These are phyloP conservation scores for Kryphioiulus occultus DNA, from an alignment of 2,888 invertebrate species.

Conservation along the genomic window DNA sequence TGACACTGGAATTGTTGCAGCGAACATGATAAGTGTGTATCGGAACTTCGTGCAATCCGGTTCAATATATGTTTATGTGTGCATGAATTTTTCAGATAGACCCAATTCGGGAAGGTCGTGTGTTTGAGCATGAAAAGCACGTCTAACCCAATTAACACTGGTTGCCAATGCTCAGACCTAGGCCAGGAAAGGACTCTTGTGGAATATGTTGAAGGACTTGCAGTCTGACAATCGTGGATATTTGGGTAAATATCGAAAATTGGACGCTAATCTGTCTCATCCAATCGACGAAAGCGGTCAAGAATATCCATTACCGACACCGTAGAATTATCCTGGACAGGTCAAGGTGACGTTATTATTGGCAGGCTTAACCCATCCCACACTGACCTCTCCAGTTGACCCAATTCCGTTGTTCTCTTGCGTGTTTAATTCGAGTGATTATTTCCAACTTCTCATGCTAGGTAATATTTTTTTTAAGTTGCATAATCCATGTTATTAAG, in stretches of 20 bases:
- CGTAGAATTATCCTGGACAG: neutral
- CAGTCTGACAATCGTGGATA: neutral
- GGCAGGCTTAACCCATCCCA: neutral
- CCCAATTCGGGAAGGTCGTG: constrained; percentile 1
- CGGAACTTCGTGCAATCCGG: neutral
- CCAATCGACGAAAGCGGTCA: neutral
- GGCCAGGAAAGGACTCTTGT: constrained; percentile 4
- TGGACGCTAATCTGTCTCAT: neutral
- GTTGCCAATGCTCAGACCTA: constrained; percentile 7
- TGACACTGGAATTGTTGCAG: neutral
- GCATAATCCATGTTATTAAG: too few relatives aligned
- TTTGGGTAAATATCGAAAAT: neutral
- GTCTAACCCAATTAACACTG: neutral
- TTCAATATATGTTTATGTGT: neutral
- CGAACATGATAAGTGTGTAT: neutral
- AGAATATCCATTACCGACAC: neutral
- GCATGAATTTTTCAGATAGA: neutral
- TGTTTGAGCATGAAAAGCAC: constrained; percentile 11
- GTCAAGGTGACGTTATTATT: neutral
- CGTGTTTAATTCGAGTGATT: neutral
- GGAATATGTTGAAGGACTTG: neutral
- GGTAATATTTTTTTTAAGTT: neutral
- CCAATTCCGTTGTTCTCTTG: neutral
- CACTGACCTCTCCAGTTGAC: neutral
- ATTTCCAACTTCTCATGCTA: neutral